phyloP scores from a whole-genome alignment of 1,140 invertebrate species.

The Brachionus koreanus region DNA sequence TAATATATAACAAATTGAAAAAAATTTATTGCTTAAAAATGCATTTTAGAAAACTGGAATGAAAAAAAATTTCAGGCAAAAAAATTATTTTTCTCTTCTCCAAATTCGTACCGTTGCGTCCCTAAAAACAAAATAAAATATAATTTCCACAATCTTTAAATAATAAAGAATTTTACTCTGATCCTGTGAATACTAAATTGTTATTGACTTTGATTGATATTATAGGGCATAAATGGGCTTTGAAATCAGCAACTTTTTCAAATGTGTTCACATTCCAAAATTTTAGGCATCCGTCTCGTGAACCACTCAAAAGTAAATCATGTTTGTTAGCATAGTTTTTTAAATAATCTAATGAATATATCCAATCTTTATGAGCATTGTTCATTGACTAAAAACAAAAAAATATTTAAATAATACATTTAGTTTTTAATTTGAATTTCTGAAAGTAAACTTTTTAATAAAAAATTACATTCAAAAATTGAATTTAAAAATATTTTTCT shows the following conservation, averaged over 20 bases:
- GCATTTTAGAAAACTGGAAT: slow-evolving; percentile 14
- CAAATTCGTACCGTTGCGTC: slow-evolving; percentile 37
- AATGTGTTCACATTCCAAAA: slow-evolving; percentile 69
- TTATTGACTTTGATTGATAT: slow-evolving; percentile 72
- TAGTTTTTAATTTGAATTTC: too few species aligned
- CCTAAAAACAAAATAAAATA: background rate
- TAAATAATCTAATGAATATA: slow-evolving; percentile 71
- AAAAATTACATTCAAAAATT: too few species aligned
- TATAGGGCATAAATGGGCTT: slow-evolving; percentile 70
- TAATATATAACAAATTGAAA: slow-evolving; percentile 10
- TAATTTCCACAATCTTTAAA: background rate
- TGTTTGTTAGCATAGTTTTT: slow-evolving; percentile 58
- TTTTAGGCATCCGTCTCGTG: slow-evolving; percentile 70
- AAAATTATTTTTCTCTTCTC: slow-evolving; percentile 27
- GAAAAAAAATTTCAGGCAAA: background rate
- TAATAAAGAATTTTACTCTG: slow-evolving; percentile 57
- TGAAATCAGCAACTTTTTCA: slow-evolving; percentile 67
- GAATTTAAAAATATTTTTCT: too few species aligned
- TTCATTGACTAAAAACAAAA: slow-evolving; percentile 68
- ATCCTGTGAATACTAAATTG: slow-evolving; percentile 72
- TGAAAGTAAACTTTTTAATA: too few species aligned
- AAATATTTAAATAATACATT: background rate
- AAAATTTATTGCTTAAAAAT: slow-evolving; percentile 24
- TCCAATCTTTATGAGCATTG: slow-evolving; percentile 83
- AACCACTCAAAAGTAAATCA: slow-evolving; percentile 69